Evolutionary conservation across 1,140 invertebrate genomes (phyloP).

Genomic region (Brevipalpus yothersi): DNA sequence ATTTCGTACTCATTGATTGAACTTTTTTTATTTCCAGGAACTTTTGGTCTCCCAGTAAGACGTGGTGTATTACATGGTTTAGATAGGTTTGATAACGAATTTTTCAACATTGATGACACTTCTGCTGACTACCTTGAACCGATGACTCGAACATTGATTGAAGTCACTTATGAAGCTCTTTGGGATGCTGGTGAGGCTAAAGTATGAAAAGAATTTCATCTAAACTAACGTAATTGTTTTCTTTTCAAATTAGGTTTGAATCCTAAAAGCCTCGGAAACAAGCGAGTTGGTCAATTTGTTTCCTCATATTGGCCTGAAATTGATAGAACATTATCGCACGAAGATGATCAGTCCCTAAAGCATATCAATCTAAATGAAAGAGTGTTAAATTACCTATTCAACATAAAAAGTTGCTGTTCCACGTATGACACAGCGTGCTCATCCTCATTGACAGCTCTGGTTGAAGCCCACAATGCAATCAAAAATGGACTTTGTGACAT

Average conservation of each 20-base stretch:
- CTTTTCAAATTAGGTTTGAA: constrained; percentile 32
- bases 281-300: constrained; percentile 64
- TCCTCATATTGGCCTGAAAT: constrained; percentile 60
- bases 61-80: constrained; percentile 44
- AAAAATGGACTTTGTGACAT: neutral
- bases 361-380: neutral
- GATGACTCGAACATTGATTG: neutral
- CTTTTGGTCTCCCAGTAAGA: constrained; percentile 19
- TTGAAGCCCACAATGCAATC: constrained; percentile 1
- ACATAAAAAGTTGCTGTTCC: constrained; percentile 45
- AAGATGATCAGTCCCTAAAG: constrained; percentile 26
- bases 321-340: constrained; percentile 22
- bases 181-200: neutral
- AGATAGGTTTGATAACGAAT: constrained; percentile 62
- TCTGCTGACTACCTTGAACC: constrained; percentile 6
- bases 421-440: constrained; percentile 84
- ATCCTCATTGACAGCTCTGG: neutral
- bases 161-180: neutral
- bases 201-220: neutral
- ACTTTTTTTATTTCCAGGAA: constrained; percentile 53
- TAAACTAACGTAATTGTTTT: neutral
- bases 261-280: constrained; percentile 43
- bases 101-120: constrained; percentile 44
- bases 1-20: constrained; percentile 50
- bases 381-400: constrained; percentile 60